Conservation (phyloP, 2,888 invertebrate species). For the Calliphora vomitoria region DNA sequence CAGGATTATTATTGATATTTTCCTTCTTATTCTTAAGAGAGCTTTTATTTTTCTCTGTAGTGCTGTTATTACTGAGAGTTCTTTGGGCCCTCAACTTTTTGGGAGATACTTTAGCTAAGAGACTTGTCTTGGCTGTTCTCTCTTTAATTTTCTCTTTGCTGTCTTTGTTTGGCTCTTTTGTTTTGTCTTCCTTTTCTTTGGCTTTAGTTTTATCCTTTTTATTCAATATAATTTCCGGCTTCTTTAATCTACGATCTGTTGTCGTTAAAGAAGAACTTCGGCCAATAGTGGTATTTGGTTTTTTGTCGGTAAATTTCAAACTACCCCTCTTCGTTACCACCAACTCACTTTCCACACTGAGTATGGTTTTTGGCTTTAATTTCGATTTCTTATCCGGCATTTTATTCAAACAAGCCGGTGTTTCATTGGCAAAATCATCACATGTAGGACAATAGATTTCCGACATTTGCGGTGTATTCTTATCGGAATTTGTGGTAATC, state of each 20-base stretch:
- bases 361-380: conserved; percentile 81
- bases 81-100: conserved; percentile 76
- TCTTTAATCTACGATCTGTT: conserved; percentile 76
- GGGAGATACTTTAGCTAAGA: conserved; percentile 80
- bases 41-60: conserved; percentile 74
- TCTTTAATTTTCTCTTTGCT: conserved; percentile 75
- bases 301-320: conserved; percentile 76
- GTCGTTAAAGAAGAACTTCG: conserved; percentile 80
- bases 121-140: conserved; percentile 77
- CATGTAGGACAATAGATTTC: conserved; percentile 87
- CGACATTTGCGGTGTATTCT: conserved; percentile 85
- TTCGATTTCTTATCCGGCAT: conserved; percentile 82
- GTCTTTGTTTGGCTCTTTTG: conserved; percentile 47
- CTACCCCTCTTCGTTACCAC: conserved; percentile 79
- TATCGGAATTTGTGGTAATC: conserved; percentile 77
- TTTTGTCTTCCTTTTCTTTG: conserved; percentile 57
- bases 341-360: conserved; percentile 84
- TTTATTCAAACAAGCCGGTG: conserved; percentile 86
- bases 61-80: conserved; percentile 35
- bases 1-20: conserved; percentile 63
- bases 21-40: conserved; percentile 74
- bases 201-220: conserved; percentile 70
- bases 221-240: conserved; percentile 66
- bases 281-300: conserved; percentile 75
- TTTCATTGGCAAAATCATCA: conserved; percentile 82